phyloP scores from a whole-genome alignment of 2,797 vertebrate genomes.

The Steatocranus sp. region DNA sequence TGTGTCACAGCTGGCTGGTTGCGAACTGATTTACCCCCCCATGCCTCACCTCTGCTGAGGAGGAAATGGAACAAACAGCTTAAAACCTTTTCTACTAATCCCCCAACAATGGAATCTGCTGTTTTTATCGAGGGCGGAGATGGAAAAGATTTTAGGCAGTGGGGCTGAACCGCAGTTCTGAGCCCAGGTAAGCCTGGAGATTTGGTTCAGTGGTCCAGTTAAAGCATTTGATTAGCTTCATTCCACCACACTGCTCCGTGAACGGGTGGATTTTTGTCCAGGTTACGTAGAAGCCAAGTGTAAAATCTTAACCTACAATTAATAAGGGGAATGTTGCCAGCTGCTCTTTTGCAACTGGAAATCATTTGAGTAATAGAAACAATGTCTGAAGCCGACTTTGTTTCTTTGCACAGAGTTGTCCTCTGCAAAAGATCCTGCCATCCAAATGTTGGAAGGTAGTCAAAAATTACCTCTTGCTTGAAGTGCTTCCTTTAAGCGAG shows the following conservation, averaged over 20 bases:
- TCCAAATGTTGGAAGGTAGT: not conserved
- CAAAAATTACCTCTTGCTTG: not conserved
- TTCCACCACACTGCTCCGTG: not conserved
- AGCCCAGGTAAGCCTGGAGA: constrained; percentile 33
- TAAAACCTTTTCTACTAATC: constrained; percentile 42
- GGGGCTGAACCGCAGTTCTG: not conserved
- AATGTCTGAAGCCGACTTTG: not conserved
- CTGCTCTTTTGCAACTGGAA: not conserved
- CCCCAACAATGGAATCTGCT: constrained; percentile 45
- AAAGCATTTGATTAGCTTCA: constrained; percentile 25
- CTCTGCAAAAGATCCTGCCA: not conserved
- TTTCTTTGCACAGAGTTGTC: not conserved
- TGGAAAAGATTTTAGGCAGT: constrained; percentile 2
- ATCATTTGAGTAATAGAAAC: not conserved
- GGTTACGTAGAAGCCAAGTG: not conserved
- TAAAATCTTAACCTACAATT: not conserved
- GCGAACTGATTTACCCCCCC: constrained; percentile 44
- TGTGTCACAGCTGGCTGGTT: not conserved
- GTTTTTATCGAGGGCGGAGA: constrained; percentile 17
- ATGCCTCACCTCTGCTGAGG: constrained; percentile 27
- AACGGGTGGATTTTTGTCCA: not conserved
- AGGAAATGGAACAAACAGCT: constrained; percentile 51
- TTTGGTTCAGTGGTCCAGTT: constrained; percentile 8
- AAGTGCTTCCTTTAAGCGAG: not conserved
- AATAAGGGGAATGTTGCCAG: not conserved